Percentiles rank a stretch among this genome's conserved stretches.
These are phyloP conservation scores for Lateolabrax maculatus DNA, from an alignment of 2,797 vertebrate genomes.

Conservation along the genomic window DNA sequence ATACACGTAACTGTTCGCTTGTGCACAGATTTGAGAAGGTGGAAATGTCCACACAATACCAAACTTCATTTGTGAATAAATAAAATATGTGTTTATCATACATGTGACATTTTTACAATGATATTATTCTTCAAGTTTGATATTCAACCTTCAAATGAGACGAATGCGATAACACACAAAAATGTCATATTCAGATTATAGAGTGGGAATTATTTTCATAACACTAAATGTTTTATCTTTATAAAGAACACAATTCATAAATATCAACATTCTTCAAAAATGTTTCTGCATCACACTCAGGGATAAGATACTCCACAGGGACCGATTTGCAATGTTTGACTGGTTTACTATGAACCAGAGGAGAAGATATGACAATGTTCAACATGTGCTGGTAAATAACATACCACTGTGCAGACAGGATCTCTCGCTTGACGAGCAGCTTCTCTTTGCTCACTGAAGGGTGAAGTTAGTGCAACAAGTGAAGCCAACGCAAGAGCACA, in stretches of 20 bases:
- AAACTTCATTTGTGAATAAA: constrained; percentile 63
- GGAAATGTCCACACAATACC: constrained; percentile 7
- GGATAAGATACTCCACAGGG: not conserved
- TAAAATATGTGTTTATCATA: constrained; percentile 53
- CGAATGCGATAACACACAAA: constrained; percentile 18
- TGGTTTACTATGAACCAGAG: constrained; percentile 6
- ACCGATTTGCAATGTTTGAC: not conserved
- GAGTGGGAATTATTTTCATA: constrained; percentile 9
- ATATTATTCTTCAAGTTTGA: constrained; percentile 32
- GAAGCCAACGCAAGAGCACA: not conserved
- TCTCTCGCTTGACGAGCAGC: not conserved
- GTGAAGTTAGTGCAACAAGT: constrained; percentile 17
- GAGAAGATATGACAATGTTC: constrained; percentile 18
- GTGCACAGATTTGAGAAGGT: not conserved
- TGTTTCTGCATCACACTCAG: constrained; percentile 39
- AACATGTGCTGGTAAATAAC: constrained; percentile 23
- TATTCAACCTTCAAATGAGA: constrained; percentile 22
- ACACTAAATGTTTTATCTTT: constrained; percentile 3
- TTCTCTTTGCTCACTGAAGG: constrained; percentile 17
- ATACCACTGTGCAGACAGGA: not conserved
- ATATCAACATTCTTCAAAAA: constrained; percentile 23
- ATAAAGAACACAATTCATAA: constrained; percentile 41
- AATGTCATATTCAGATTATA: not conserved
- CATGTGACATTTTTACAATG: constrained; percentile 37
- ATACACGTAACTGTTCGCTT: not conserved